Base-by-base conservation (phyloP, 2,888 invertebrate species). In the Apotomis capreana region DNA sequence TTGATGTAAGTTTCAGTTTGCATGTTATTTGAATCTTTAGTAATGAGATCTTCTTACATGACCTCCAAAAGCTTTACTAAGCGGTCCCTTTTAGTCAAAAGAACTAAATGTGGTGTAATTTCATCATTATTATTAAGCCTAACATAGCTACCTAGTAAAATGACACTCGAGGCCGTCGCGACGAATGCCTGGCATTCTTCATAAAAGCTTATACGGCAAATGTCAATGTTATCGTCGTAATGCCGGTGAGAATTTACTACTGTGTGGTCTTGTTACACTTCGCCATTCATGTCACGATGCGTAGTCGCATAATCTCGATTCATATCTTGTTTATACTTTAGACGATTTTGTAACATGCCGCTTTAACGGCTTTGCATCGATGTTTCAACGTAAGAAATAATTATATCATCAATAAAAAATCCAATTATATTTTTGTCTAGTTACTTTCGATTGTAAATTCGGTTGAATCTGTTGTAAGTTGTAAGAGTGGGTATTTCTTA, bases 141-240 rank as follows among this genome's bases (percentile, higher is more conserved):
- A 65, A 70, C 61, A 52, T 49, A 57, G 61, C 71, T 61, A 13
- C 71, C 61, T 57, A 52, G 71, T 62, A 62, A 71, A 68, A 67
- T 37, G 57, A 71, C 57, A 51, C 67, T 61, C 70, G 67, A 68
- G 70, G 70, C 61, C 70, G 60, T 49, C 55, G 49, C 60, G 52
- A 49, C 70, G 40, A 62, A 71, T 62, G 71, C 71, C 12, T 62
- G 71, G 26, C 67, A 71, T 71, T 71, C 71, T 61, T 68, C 44
- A 68, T 61, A 57, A 68, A 70, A 68, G 71, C 71, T 71, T 61
- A 68, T 67, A 36, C 61, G 61, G 71, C 71, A 65, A 61, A 71
- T 71, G 55, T 55, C 67, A 68, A 62, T 61, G 67, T 71, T 71
- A 62, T 71, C 67, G 40, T 67, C 49, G 51, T 57, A 40, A 51